phyloP scores from a whole-genome alignment of 2,797 vertebrate genomes.

The Tapirus indicus region DNA sequence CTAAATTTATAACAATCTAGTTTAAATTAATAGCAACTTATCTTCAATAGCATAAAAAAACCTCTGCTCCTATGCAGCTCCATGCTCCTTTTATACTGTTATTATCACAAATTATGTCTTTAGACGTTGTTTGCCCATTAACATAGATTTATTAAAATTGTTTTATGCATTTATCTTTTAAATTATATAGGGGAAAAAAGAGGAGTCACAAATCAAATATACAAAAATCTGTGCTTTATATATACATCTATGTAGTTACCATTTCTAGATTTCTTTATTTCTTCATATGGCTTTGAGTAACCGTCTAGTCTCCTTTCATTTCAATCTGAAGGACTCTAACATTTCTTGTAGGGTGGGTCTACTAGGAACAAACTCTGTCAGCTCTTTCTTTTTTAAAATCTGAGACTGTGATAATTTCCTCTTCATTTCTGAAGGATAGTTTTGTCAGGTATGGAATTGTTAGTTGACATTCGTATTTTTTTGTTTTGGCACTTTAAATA shows the following conservation, averaged over 20 bases:
- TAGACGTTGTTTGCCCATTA: background rate
- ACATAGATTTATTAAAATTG: background rate
- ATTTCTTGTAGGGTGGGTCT: background rate
- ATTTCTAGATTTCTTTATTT: background rate
- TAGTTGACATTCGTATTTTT: background rate
- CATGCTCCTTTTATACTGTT: background rate
- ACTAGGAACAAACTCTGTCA: background rate
- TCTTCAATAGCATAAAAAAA: background rate
- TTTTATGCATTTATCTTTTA: background rate
- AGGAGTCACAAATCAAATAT: background rate
- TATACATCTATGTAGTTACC: background rate
- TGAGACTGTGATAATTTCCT: background rate
- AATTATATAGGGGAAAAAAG: background rate
- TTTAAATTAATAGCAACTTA: background rate
- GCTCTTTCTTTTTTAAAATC: background rate
- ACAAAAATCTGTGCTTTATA: background rate
- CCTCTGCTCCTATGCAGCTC: background rate
- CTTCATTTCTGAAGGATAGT: background rate
- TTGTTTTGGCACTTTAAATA: background rate
- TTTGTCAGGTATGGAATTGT: background rate
- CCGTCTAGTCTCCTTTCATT: background rate
- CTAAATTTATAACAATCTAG: background rate
- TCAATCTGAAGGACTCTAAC: background rate
- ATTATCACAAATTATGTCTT: background rate
- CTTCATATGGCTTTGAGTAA: background rate